These are phyloP conservation scores for Tipula helvola DNA, from an alignment of 2,888 invertebrate species.

Conservation along the genomic window DNA sequence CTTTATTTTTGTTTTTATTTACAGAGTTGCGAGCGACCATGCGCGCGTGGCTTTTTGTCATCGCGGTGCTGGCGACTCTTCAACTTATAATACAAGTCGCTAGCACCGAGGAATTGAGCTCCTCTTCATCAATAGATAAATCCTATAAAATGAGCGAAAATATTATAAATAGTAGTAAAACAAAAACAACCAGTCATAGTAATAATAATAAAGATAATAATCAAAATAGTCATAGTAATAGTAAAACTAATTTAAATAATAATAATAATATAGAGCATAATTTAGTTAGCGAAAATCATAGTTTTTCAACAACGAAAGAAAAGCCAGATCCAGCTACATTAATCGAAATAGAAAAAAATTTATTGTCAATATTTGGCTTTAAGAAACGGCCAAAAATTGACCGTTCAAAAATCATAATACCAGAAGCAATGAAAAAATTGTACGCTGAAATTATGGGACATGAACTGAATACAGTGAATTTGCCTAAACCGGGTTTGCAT, in stretches of 20 bases:
- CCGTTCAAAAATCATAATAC: slow-evolving; percentile 43
- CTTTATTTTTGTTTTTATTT: slow-evolving; percentile 22
- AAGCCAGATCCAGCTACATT: slow-evolving; percentile 35
- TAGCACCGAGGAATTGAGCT: slow-evolving; percentile 33
- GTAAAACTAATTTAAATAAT: slow-evolving; percentile 19
- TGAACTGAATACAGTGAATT: slow-evolving; percentile 48
- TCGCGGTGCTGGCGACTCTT: slow-evolving; percentile 39
- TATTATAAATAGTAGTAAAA: slow-evolving; percentile 17
- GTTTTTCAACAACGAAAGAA: slow-evolving; percentile 15
- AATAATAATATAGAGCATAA: slow-evolving; percentile 13
- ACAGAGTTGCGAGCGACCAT: slow-evolving; percentile 39
- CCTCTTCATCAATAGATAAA: slow-evolving; percentile 24
- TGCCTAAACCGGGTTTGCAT: slow-evolving; percentile 53
- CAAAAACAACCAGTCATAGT: slow-evolving; percentile 14
- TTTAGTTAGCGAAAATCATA: slow-evolving; percentile 21
- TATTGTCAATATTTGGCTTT: slow-evolving; percentile 34
- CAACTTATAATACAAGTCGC: slow-evolving; percentile 36
- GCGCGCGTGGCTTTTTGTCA: slow-evolving; percentile 38
- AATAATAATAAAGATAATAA: slow-evolving; percentile 17
- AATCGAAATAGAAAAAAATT: slow-evolving; percentile 36
- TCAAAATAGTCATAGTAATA: slow-evolving; percentile 17
- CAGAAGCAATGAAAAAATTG: slow-evolving; percentile 67
- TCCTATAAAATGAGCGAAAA: slow-evolving; percentile 16
- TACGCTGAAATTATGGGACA: slow-evolving; percentile 56
- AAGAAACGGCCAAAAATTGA: slow-evolving; percentile 36